Evolutionary conservation across 2,888 invertebrate species (phyloP), one percentile per base, ranked within the genome.

Genomic region (Eupeodes latifasciatus): DNA sequence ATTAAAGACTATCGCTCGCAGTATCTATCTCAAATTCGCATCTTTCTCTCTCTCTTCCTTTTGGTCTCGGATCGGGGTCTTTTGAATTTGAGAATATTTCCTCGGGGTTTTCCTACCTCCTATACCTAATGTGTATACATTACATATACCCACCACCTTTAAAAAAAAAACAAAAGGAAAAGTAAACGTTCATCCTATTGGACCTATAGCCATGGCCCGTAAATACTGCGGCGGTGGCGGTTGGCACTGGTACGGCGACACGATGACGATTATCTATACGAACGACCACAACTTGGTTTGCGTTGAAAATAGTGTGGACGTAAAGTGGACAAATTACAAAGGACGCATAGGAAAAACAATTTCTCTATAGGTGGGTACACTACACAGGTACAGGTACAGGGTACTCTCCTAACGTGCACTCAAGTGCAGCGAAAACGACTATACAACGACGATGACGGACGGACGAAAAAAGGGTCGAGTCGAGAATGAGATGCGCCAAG

Each of bases 331-430:
- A 80, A 79, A 83, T 86, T 83, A 82, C 79, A 49, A 82, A 80
- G 80, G 71, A 71, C 36, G 36, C 66, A 27, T 27, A 62, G 44
- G 72, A 34, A 61, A 66, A 74, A 66, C 19, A 49, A 77, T 77
- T 64, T 87, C 77, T 78, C 81, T 57, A 19, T 12, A 40, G 40
- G 40, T 9, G 27, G 27, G 27, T 27, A 27, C 27, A 2, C 27
- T 27, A 27, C 40, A 40, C 40, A 40, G 40, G 40, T 6, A 36
- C 5, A 36, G 36, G 36, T 40, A 40, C 27, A 40, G 40, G 11
- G 7, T 10, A 71, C 81, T 81, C 67, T 78, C 72, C 81, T 81
- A 85, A 88, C 88, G 85, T 81, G 81, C 88, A 88, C 85, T 88
- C 85, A 88, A 88, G 85, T 88, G 88, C 81, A 67, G 64, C 88